Base-by-base conservation (phyloP, 2,888 invertebrate genomes). In the Malacosoma neustria region DNA sequence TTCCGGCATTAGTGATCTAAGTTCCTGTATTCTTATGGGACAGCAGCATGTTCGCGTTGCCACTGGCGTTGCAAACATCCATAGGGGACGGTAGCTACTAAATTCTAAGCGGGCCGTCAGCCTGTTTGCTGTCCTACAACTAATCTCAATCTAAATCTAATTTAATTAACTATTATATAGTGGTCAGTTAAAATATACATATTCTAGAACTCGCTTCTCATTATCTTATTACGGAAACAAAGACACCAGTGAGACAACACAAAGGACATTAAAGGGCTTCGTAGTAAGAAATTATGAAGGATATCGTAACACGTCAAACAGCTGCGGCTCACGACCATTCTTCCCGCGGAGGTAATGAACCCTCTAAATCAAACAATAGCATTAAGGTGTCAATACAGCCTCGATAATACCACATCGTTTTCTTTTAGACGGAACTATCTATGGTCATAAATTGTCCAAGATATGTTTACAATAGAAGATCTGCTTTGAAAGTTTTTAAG, bases 311-410 rank as follows among this genome's bases (percentile, higher is more conserved):
- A 52, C 51, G 51, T 55, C 54, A 54, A 59, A 57, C 72, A 67
- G 61, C 67, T 69, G 54, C 55, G 56, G 52, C 65, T 68, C 76
- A 74, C 72, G 80, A 73, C 66, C 58, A 69, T 72, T 72, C 74
- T 76, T 79, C 79, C 68, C 69, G 71, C 66, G 63, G 54, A 49
- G 41, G 67, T 85, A 84, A 84, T 85, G 85, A 84, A 77, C 65
- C 63, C 79, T 74, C 70, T 85, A 85, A 82, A 85, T 84, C 85
- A 85, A 84, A 85, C 84, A 84, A 85, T 82, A 75, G 82, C 80
- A 85, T 85, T 85, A 85, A 79, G 72, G 82, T 85, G 85, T 85
- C 85, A 84, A 82, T 85, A 75, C 62, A 47, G 62, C 61, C 72
- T 73, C 75, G 82, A 80, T 82, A 84, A 73, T 77, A 79, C 80